Evolutionary conservation across 2,113 vertebrate genomes (phyloP).

Genomic region (Oxyruncus cristatus): DNA sequence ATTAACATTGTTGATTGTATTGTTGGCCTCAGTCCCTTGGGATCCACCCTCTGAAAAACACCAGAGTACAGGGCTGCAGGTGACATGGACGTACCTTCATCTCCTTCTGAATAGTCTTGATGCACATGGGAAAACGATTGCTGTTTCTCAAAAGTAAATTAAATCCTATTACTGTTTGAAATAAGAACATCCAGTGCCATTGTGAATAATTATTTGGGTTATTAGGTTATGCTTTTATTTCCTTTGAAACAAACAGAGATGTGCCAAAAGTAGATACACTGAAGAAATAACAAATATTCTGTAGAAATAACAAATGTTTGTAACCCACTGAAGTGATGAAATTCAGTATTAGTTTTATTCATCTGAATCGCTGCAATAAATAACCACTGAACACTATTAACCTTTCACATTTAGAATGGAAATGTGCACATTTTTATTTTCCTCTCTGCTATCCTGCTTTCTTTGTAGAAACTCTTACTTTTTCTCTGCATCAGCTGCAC

Average conservation of each 20-base stretch:
- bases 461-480: not conserved
- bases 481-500: not conserved
- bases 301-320: not conserved
- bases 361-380: not conserved
- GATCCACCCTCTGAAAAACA: not conserved
- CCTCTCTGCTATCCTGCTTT: not conserved
- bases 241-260: not conserved
- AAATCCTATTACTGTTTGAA: not conserved
- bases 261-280: not conserved
- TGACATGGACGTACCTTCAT: not conserved
- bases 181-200: not conserved
- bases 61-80: not conserved
- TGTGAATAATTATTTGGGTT: not conserved
- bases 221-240: not conserved
- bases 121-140: not conserved
- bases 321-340: not conserved
- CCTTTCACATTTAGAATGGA: not conserved
- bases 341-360: not conserved
- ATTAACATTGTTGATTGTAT: not conserved
- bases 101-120: not conserved
- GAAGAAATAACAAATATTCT: not conserved
- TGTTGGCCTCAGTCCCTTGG: not conserved
- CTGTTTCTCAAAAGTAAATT: not conserved
- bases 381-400: not conserved
- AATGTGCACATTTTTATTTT: not conserved